These are phyloP conservation scores for Achroia grisella DNA, from an alignment of 1,140 invertebrate genomes.

Conservation along the genomic window DNA sequence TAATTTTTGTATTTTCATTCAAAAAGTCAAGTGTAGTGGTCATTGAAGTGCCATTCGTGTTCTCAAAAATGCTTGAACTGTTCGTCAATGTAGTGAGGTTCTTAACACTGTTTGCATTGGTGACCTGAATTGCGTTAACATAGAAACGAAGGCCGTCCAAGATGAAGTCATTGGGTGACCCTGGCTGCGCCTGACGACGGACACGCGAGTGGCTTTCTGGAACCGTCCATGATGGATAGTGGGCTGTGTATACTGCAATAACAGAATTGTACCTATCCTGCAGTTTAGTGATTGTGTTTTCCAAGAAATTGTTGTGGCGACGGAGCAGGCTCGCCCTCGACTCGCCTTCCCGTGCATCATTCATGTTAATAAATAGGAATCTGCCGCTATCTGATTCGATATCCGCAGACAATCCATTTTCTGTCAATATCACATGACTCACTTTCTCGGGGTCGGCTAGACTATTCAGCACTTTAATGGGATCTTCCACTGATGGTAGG, in stretches of 20 bases:
- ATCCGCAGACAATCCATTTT: slow-evolving; percentile 51
- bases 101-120: slow-evolving; percentile 3
- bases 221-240: slow-evolving; percentile 56
- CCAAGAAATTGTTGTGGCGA: slow-evolving; percentile 64
- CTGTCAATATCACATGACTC: slow-evolving; percentile 46
- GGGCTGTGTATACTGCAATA: slow-evolving; percentile 56
- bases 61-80: slow-evolving; percentile 3
- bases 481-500: slow-evolving; percentile 45
- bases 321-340: slow-evolving; percentile 46
- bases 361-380: slow-evolving; percentile 54
- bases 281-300: slow-evolving; percentile 46
- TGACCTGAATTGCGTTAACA: slow-evolving; percentile 15
- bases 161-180: slow-evolving; percentile 4
- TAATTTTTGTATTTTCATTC: slow-evolving; percentile 18
- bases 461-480: slow-evolving; percentile 38
- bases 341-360: slow-evolving; percentile 60
- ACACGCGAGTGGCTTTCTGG: slow-evolving; percentile 28
- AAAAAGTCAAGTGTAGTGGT: slow-evolving; percentile 28
- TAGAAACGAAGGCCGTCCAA: slow-evolving; percentile 42
- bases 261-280: slow-evolving; percentile 39
- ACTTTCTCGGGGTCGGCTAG: slow-evolving; percentile 42
- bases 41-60: slow-evolving; percentile 16
- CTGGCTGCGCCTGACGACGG: slow-evolving; percentile 29
- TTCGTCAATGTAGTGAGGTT: slow-evolving; percentile 11
- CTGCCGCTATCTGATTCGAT: slow-evolving; percentile 39